Evolutionary conservation across 2,888 invertebrate genomes (phyloP).

Genomic region (Cancer borealis): DNA sequence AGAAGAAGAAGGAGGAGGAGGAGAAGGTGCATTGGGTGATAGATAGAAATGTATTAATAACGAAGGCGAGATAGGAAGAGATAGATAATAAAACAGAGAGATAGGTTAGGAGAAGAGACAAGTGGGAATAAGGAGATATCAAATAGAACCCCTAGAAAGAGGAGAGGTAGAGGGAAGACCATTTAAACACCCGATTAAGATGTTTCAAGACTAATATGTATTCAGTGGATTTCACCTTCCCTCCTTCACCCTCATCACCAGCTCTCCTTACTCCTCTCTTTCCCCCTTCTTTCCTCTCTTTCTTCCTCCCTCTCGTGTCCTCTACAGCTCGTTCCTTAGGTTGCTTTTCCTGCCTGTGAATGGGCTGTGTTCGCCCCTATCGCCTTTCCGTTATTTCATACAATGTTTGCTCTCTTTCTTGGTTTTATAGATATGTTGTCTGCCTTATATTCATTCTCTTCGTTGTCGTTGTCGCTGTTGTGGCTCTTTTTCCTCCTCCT

Average conservation of each 20-base stretch:
- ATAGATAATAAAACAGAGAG: neutral
- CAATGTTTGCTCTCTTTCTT: neutral
- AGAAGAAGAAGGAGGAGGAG: neutral
- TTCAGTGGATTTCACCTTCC: neutral
- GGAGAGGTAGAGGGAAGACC: neutral
- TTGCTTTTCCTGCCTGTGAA: neutral
- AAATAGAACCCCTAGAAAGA: no score
- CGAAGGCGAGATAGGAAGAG: neutral
- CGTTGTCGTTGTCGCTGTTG: neutral
- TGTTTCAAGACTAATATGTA: neutral
- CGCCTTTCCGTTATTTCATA: neutral
- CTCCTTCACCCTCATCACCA: neutral
- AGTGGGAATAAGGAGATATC: neutral
- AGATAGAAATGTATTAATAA: neutral
- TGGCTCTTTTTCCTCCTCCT: neutral
- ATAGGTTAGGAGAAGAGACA: neutral
- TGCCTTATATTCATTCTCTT: neutral
- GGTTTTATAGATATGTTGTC: neutral
- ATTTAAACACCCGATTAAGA: neutral
- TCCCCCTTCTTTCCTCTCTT: neutral
- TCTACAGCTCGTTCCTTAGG: neutral
- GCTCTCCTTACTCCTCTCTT: neutral
- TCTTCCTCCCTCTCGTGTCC: neutral
- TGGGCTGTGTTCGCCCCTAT: neutral
- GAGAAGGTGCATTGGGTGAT: neutral